phyloP scores from a whole-genome alignment of 2,888 invertebrate species.

The Geotrupes spiniger region DNA sequence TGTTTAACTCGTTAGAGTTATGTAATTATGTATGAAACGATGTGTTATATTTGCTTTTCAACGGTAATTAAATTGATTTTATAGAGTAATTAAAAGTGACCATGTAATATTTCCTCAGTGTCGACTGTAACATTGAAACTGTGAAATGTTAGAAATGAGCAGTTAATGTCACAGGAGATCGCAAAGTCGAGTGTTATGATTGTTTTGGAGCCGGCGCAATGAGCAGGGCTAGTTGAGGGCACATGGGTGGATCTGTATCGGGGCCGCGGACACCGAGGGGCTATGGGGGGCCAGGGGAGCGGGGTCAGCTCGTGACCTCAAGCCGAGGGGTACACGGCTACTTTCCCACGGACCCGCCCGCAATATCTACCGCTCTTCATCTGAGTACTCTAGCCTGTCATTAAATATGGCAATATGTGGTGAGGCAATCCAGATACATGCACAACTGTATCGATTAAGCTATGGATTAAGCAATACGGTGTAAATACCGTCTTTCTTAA shows the following conservation, averaged over 20 bases:
- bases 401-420: constrained; percentile 53
- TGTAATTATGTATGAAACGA: constrained; percentile 6
- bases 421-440: constrained; percentile 44
- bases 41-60: constrained; percentile 5
- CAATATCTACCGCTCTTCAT: constrained; percentile 53
- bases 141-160: neutral
- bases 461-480: constrained; percentile 32
- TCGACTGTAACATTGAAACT: neutral
- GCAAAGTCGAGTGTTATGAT: constrained; percentile 11
- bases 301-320: constrained; percentile 53
- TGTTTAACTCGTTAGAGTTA: constrained; percentile 1
- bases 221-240: constrained; percentile 20
- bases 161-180: neutral
- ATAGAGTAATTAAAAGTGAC: constrained; percentile 7
- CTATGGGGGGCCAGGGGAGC: constrained; percentile 35
- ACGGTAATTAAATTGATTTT: constrained; percentile 3
- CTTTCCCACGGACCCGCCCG: constrained; percentile 54
- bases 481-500: constrained; percentile 22
- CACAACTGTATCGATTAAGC: constrained; percentile 45
- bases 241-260: constrained; percentile 48
- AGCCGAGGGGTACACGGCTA: constrained; percentile 53
- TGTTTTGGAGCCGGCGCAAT: constrained; percentile 11
- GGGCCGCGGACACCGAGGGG: constrained; percentile 35
- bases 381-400: constrained; percentile 50
- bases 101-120: constrained; percentile 2